These are phyloP conservation scores for Drosophila burlai DNA, from an alignment of 1,140 invertebrate species.

Conservation along the genomic window DNA sequence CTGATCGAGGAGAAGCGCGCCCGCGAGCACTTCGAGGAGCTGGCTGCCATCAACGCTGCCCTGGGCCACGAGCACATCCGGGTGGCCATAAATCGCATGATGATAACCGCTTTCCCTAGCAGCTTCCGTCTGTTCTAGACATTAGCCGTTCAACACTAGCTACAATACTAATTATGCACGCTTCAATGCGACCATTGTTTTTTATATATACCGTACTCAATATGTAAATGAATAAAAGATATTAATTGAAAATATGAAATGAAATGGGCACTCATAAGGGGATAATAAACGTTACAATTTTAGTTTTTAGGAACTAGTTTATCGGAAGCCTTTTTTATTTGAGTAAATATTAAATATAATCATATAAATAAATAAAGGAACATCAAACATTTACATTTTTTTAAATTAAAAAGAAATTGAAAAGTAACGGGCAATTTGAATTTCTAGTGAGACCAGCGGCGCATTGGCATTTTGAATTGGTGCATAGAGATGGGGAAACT, in stretches of 20 bases:
- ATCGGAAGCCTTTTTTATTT: too few species aligned
- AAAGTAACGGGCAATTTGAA: conserved; percentile 4
- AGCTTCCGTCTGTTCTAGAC: conserved; percentile 80
- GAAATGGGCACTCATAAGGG: neutral
- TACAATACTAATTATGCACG: conserved; percentile 39
- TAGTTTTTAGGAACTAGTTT: too few species aligned
- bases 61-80: conserved; percentile 90
- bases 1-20: conserved; percentile 92
- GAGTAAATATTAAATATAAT: too few species aligned
- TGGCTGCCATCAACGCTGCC: conserved; percentile 88
- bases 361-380: too few species aligned
- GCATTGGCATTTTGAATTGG: neutral
- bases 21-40: conserved; percentile 90
- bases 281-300: neutral
- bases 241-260: conserved; percentile 14
- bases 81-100: conserved; percentile 82
- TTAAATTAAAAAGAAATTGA: too few species aligned
- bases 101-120: conserved; percentile 68
- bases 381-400: too few species aligned
- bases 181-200: conserved; percentile 58
- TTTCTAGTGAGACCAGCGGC: neutral
- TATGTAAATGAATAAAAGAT: conserved; percentile 49
- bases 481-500: neutral
- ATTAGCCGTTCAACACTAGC: conserved; percentile 6
- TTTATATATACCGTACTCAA: conserved; percentile 35